These are phyloP conservation scores for Archaeoteleia sp. DNA, from an alignment of 2,888 invertebrate genomes.

Conservation along the genomic window DNA sequence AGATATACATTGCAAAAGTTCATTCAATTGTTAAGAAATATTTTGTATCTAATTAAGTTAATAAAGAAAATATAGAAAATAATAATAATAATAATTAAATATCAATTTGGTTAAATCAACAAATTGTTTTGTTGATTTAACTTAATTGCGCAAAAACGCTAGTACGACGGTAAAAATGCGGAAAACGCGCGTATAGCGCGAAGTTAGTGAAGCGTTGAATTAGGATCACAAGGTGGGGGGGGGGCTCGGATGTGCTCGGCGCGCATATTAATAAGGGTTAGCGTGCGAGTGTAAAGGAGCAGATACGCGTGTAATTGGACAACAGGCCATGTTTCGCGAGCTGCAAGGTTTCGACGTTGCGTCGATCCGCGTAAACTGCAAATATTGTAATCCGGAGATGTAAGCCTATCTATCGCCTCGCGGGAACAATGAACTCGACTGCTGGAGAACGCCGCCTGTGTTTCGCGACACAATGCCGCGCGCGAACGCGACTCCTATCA, in stretches of 20 bases:
- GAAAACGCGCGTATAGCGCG: slow-evolving; percentile 3
- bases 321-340: slow-evolving; percentile 21
- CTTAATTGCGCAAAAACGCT: too few species aligned
- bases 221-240: slow-evolving; percentile 17
- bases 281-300: slow-evolving; percentile 22
- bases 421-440: slow-evolving; percentile 11
- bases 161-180: too few species aligned
- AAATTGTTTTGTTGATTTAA: too few species aligned
- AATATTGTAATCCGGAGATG: slow-evolving; percentile 33
- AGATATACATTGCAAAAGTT: too few species aligned
- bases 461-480: slow-evolving; percentile 10
- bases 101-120: too few species aligned
- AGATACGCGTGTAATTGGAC: slow-evolving; percentile 37
- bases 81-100: too few species aligned
- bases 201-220: slow-evolving; percentile 23
- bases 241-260: slow-evolving; percentile 16
- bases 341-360: slow-evolving; percentile 18
- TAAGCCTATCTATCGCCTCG: slow-evolving; percentile 22
- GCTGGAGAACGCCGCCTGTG: slow-evolving; percentile 6
- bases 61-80: too few species aligned
- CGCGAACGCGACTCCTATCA: too few species aligned
- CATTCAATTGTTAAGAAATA: too few species aligned
- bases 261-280: slow-evolving; percentile 37
- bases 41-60: too few species aligned
- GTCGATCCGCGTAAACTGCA: slow-evolving; percentile 22